These are phyloP conservation scores for Ginglymostoma cirratum DNA, from an alignment of 2,113 vertebrate genomes.

Conservation along the genomic window DNA sequence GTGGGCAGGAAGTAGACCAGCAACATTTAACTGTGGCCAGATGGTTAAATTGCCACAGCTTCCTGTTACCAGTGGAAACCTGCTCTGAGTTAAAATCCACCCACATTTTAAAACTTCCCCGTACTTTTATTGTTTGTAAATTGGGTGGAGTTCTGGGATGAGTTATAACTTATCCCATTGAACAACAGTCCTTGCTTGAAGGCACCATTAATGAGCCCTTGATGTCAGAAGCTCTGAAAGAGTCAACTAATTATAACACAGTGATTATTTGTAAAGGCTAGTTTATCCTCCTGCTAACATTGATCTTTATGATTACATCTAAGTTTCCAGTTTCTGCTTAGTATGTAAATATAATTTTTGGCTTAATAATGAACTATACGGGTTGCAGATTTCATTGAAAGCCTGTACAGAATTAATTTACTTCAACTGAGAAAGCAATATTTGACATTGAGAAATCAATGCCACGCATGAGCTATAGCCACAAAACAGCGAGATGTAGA, in stretches of 20 bases:
- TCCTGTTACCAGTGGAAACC: neutral
- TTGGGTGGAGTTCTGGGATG: constrained; percentile 6
- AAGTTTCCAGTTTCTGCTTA: neutral
- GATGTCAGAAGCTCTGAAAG: neutral
- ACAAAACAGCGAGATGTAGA: neutral
- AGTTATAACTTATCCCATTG: neutral
- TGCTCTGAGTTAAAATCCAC: neutral
- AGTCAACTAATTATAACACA: constrained; percentile 5
- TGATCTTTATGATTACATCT: neutral
- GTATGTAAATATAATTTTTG: neutral
- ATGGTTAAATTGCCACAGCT: neutral
- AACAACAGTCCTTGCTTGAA: constrained; percentile 10
- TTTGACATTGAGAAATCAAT: neutral
- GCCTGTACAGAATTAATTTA: too few relatives aligned
- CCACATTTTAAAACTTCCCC: neutral
- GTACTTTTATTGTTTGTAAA: neutral
- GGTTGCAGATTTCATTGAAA: neutral
- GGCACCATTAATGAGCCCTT: constrained; percentile 20
- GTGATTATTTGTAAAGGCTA: constrained; percentile 14
- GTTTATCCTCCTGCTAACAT: neutral
- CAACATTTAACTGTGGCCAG: neutral
- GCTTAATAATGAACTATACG: neutral
- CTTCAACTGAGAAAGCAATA: neutral
- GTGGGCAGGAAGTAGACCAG: neutral
- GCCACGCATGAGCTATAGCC: neutral